Conservation (phyloP, 2,113 vertebrate species). For the Pseudonaja textilis region DNA sequence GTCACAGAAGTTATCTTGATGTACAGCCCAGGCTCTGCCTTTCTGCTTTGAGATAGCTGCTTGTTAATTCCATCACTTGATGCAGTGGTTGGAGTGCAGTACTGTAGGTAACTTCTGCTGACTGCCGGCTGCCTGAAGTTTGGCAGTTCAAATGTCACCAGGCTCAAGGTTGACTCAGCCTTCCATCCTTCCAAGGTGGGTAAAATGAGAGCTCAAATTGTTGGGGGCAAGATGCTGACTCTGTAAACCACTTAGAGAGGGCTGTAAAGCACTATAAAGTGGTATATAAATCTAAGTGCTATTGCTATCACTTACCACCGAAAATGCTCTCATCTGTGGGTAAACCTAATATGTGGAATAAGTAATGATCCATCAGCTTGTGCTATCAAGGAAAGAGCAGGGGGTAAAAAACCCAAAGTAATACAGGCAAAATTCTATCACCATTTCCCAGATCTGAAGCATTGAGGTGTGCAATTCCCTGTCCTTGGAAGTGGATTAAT, state of each 20-base stretch:
- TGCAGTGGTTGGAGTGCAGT: too few relatives aligned
- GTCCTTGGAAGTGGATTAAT: not conserved
- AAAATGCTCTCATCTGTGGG: not conserved
- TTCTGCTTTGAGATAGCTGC: not conserved
- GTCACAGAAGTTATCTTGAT: not conserved
- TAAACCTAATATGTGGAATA: not conserved
- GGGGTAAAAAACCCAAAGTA: not conserved
- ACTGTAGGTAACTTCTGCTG: too few relatives aligned
- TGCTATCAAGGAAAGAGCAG: not conserved
- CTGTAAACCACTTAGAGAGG: too few relatives aligned
- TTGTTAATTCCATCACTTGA: not conserved
- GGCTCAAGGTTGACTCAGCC: too few relatives aligned
- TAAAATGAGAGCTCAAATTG: too few relatives aligned
- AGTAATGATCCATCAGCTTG: not conserved
- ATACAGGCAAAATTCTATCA: not conserved
- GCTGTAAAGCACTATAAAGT: too few relatives aligned
- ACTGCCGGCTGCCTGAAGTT: too few relatives aligned
- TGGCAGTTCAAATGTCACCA: too few relatives aligned
- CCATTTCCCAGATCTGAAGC: not conserved
- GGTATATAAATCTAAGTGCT: too few relatives aligned
- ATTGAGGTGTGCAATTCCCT: not conserved
- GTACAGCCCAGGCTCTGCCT: not conserved
- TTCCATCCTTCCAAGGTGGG: too few relatives aligned
- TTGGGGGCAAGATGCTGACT: too few relatives aligned
- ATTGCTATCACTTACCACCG: not conserved